Base-by-base conservation (phyloP, 2,797 vertebrate genomes). In the Urophycis tenuis region DNA sequence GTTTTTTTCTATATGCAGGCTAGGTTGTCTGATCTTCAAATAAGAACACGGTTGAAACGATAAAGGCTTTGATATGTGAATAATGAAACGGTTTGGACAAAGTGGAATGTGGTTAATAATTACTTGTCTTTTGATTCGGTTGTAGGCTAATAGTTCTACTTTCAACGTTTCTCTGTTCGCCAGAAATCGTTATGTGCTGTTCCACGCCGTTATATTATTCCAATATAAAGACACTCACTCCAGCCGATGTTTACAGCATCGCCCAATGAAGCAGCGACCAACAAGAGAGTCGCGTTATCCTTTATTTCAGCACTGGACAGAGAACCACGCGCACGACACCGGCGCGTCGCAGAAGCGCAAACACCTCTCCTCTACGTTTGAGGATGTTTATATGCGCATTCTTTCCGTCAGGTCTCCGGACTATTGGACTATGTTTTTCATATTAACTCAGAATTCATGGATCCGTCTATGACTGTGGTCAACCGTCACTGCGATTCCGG, bases 281-380 rank as follows among this genome's bases (percentile, higher is more conserved):
- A 45, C 41, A 14, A 45, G 41, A 19, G 45, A 53, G 12, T 41
- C 39, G 39, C 12, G 39, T 3, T 41, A 22, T 29, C 29, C 64
- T 25, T 69, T 45, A 74, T 74, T 74, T 45, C 72, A 74, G 72
- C 36, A 74, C 39, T 53, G 73, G 73, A 74, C 73, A 74, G 73
- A 39, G 73, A 39, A 31, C 29, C 10, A 30, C 45, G 39, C 73
- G 29, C 34, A 5, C 15, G 39, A 11, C 11, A 70, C 67, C 31
- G 67, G 67, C 25, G 67, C 67, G 45, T 53, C 12, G n/a, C 2
- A 9, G 64, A 19, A 29, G 64, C 64, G 67, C 67, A 70, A 14
- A 32, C 67, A 32, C 11, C 12, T 39, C 71, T 71, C 31, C 31
- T 3, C 34, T 39, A 29, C 19, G 10, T 29, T 64, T n/a, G 19